Percentiles rank a stretch among this genome's conserved stretches.
phyloP scores from a whole-genome alignment of 1,140 invertebrate species.

The Pinna nobilis region DNA sequence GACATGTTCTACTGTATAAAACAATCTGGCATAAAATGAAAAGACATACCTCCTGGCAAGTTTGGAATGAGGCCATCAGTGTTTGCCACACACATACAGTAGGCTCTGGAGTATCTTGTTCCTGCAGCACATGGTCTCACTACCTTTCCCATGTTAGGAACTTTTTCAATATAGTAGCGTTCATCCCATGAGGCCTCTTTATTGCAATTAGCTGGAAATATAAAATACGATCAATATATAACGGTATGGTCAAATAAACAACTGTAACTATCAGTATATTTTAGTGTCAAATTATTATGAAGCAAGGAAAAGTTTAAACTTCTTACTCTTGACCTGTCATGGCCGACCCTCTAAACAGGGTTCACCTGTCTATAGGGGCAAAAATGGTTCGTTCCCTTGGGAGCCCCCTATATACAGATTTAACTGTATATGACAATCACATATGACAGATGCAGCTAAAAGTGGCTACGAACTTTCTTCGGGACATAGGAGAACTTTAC shows the following conservation, averaged over 20 bases:
- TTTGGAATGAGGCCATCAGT: slow-evolving; percentile 25
- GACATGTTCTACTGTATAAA: no score
- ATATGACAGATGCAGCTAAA: no score
- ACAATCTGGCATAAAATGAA: background rate
- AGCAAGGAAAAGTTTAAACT: background rate
- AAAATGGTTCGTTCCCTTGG: no score
- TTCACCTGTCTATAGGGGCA: no score
- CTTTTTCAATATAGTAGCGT: slow-evolving; percentile 46
- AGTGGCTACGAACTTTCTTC: no score
- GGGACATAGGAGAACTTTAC: no score
- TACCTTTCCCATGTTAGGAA: slow-evolving; percentile 50
- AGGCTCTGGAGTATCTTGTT: slow-evolving; percentile 44
- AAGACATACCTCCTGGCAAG: slow-evolving; percentile 24
- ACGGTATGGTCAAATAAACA: background rate
- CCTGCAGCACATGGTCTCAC: slow-evolving; percentile 52
- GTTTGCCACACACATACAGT: slow-evolving; percentile 47
- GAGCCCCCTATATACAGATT: no score
- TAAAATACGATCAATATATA: background rate
- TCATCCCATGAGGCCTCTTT: slow-evolving; percentile 43
- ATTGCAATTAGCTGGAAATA: slow-evolving; percentile 44
- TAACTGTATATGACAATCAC: no score
- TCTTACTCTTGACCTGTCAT: background rate
- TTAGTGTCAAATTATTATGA: background rate
- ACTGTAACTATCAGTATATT: background rate
- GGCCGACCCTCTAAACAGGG: background rate